A percentile compares a stretch with the other conserved stretches of the same genome.
phyloP scores from a whole-genome alignment of 2,113 vertebrate genomes.

The Alethe diademata region DNA sequence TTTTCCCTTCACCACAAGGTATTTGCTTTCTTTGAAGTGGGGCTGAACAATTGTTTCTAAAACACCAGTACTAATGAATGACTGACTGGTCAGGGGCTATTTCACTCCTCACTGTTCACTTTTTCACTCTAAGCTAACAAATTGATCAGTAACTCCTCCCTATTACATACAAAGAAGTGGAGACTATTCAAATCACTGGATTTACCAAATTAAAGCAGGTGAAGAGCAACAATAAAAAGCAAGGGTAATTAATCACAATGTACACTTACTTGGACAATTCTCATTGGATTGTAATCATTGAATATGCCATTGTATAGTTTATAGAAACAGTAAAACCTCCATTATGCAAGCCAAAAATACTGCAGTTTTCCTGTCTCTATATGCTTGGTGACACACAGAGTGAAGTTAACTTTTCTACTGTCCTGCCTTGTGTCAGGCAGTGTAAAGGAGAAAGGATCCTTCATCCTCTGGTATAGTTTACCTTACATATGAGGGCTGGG shows the following conservation, averaged over 20 bases:
- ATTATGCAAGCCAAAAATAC: neutral
- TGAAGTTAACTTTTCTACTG: neutral
- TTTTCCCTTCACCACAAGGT: neutral
- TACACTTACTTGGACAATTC: neutral
- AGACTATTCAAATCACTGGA: neutral
- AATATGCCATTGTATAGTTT: neutral
- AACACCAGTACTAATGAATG: neutral
- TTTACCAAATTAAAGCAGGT: neutral
- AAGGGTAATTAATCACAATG: neutral
- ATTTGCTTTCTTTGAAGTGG: neutral
- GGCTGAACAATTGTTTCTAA: neutral
- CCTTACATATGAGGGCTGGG: neutral
- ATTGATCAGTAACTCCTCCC: neutral
- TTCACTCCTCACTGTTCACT: neutral
- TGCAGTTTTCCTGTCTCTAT: neutral
- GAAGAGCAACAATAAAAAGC: neutral
- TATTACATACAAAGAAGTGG: neutral
- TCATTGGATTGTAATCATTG: neutral
- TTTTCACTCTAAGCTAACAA: neutral
- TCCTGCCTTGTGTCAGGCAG: neutral
- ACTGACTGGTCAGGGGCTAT: neutral
- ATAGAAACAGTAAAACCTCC: neutral
- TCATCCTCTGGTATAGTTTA: neutral
- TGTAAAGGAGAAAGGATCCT: neutral
- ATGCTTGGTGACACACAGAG: neutral